Conservation (phyloP, 1,140 invertebrate genomes). For the Drosophila repletoides region DNA sequence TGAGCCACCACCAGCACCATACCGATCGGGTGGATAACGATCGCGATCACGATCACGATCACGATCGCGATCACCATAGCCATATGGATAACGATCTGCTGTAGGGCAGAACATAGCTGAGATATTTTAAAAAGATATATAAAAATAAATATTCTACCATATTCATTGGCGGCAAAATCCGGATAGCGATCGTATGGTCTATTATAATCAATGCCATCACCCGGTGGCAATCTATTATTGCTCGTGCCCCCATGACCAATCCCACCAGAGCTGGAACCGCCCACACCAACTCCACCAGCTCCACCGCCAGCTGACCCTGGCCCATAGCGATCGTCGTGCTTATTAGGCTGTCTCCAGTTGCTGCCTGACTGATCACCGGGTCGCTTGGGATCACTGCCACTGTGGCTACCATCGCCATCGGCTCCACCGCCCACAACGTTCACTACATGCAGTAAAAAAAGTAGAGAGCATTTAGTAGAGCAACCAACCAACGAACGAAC, state of each 20-base stretch:
- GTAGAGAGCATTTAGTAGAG: background rate
- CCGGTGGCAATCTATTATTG: slow-evolving; percentile 49
- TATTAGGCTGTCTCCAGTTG: slow-evolving; percentile 83
- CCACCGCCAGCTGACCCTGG: slow-evolving; percentile 53
- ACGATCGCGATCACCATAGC: slow-evolving; percentile 60
- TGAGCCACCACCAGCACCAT: slow-evolving; percentile 25
- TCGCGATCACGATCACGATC: slow-evolving; percentile 80
- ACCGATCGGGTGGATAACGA: slow-evolving; percentile 55
- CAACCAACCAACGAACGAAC: slow-evolving; percentile 30
- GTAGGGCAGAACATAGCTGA: too few relatives aligned
- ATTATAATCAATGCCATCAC: slow-evolving; percentile 65
- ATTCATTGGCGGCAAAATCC: slow-evolving; percentile 61
- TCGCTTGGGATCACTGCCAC: slow-evolving; percentile 57
- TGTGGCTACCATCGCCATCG: slow-evolving; percentile 76
- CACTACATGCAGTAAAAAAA: slow-evolving; percentile 47
- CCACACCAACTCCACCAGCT: slow-evolving; percentile 57
- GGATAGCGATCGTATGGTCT: slow-evolving; percentile 78
- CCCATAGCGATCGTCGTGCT: slow-evolving; percentile 83
- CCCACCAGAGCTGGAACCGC: slow-evolving; percentile 32
- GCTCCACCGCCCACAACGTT: slow-evolving; percentile 75
- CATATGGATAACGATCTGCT: slow-evolving; percentile 62
- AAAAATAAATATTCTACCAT: slow-evolving; percentile 60
- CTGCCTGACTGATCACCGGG: slow-evolving; percentile 75
- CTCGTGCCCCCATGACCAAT: slow-evolving; percentile 43
- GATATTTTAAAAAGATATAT: too few relatives aligned